phyloP scores from a whole-genome alignment of 2,113 vertebrate genomes.

The Piaya cayana region DNA sequence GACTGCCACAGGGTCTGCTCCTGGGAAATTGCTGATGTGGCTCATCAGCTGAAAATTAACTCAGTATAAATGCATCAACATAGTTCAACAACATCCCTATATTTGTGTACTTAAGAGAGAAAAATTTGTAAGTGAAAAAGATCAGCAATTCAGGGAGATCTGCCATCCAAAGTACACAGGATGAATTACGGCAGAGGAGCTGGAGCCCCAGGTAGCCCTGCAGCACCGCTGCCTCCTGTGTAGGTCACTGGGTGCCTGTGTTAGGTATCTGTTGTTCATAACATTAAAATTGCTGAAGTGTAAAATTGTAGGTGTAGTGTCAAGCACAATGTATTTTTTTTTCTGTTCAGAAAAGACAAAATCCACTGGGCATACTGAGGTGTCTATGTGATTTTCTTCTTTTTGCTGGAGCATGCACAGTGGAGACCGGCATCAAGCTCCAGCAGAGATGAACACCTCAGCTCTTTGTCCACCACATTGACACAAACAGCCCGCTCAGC shows the following conservation, averaged over 20 bases:
- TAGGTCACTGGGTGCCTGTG: neutral
- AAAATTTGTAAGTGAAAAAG: neutral
- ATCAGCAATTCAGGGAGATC: neutral
- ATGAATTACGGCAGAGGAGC: neutral
- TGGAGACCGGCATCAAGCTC: too few relatives aligned
- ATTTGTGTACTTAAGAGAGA: neutral
- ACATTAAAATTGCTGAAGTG: neutral
- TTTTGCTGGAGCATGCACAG: neutral
- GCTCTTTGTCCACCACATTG: fast-evolving
- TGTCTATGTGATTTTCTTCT: neutral
- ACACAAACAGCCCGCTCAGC: neutral
- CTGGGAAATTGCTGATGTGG: fast-evolving
- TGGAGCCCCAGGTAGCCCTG: neutral
- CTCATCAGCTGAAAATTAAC: neutral
- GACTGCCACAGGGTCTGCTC: too few relatives aligned
- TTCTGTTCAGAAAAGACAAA: conserved; percentile 9
- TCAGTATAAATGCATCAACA: fast-evolving
- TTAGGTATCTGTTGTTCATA: neutral
- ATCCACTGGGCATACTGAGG: neutral
- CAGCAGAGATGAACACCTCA: neutral
- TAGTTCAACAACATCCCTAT: fast-evolving
- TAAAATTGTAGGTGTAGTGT: neutral
- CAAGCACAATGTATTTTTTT: neutral
- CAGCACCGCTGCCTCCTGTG: neutral
- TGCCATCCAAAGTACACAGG: neutral